phyloP scores from a whole-genome alignment of 1,140 invertebrate genomes.

The Yoshiicerus persimilis region DNA sequence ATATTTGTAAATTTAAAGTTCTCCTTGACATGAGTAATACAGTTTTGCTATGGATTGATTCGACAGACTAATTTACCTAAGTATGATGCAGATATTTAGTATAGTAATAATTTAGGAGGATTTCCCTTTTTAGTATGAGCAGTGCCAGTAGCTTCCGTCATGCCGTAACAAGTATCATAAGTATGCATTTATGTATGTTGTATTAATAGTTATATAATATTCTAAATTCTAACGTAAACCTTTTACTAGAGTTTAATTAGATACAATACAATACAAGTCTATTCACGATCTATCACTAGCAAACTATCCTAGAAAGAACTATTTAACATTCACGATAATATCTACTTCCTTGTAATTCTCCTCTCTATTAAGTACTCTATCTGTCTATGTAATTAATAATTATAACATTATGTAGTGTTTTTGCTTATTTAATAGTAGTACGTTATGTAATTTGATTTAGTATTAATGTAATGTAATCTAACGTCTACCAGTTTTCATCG shows the following conservation, averaged over 20 bases:
- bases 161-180: background rate
- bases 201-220: background rate
- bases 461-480: background rate
- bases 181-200: background rate
- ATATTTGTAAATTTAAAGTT: background rate
- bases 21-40: background rate
- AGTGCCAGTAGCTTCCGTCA: slow-evolving; percentile 20
- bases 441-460: background rate
- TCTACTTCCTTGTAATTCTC: background rate
- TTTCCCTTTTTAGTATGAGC: slow-evolving; percentile 10
- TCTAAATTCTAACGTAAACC: no score
- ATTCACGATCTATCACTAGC: background rate
- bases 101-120: background rate
- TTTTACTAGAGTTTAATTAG: background rate
- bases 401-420: background rate
- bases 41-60: background rate
- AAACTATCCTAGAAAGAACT: background rate
- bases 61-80: background rate
- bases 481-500: background rate
- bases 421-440: background rate
- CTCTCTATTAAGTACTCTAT: background rate
- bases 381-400: background rate
- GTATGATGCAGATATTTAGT: background rate
- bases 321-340: background rate
- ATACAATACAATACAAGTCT: background rate